Evolutionary conservation across 2,113 vertebrate species (phyloP).

Genomic region (Dolichallabes microphthalmus): DNA sequence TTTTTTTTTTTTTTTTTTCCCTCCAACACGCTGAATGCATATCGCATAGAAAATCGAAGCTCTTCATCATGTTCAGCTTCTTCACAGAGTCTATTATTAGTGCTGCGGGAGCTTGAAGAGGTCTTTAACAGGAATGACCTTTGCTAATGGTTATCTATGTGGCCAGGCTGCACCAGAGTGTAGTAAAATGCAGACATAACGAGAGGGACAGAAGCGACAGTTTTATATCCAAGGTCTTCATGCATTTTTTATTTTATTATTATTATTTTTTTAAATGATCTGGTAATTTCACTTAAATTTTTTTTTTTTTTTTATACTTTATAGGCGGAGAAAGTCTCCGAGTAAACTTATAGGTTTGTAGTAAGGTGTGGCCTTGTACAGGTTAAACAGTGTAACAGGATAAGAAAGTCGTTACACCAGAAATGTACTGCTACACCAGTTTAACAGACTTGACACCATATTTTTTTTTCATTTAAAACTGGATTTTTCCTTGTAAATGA

Average conservation of each 20-base stretch:
- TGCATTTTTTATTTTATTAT: background rate
- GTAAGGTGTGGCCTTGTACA: background rate
- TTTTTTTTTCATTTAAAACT: too few relatives aligned
- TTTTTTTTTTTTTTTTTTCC: background rate
- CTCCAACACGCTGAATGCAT: background rate
- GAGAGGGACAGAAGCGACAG: background rate
- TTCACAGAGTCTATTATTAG: conserved; percentile 5
- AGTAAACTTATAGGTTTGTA: background rate
- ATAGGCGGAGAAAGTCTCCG: background rate
- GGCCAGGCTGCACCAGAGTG: background rate
- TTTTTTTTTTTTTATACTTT: too few relatives aligned
- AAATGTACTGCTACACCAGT: background rate
- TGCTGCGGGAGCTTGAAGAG: background rate
- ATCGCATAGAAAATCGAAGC: background rate
- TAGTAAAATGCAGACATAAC: background rate
- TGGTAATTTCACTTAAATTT: background rate
- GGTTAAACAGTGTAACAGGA: background rate
- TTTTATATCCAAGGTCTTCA: background rate
- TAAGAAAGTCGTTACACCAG: background rate
- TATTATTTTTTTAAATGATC: background rate
- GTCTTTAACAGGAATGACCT: conserved; percentile 10
- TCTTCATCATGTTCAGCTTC: background rate
- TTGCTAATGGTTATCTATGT: background rate
- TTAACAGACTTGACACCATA: background rate
- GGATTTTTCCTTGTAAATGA: too few relatives aligned